Percentiles rank a stretch among this genome's conserved stretches.
Conservation (phyloP, 2,888 invertebrate genomes). For the Eupelmus urozonus region DNA sequence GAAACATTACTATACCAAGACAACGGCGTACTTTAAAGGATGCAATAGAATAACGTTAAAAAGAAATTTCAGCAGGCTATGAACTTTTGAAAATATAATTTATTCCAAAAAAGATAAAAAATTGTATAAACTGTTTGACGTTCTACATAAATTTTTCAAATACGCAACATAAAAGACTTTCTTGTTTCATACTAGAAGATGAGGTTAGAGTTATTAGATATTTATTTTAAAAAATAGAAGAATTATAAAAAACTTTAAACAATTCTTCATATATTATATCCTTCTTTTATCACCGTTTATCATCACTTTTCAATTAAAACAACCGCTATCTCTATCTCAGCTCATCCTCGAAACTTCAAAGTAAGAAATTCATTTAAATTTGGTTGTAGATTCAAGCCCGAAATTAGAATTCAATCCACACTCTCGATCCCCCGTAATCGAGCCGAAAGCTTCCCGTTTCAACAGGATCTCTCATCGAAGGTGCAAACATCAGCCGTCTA, state of each 20-base stretch:
- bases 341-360: slow-evolving; percentile 7
- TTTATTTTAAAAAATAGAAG: too few relatives aligned
- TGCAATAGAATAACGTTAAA: too few relatives aligned
- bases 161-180: too few relatives aligned
- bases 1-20: too few relatives aligned
- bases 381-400: slow-evolving; percentile 14
- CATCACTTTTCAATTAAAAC: slow-evolving; percentile 7
- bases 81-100: too few relatives aligned
- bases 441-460: slow-evolving; percentile 36
- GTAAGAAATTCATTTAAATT: slow-evolving; percentile 15
- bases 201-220: too few relatives aligned
- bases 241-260: background rate
- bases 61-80: too few relatives aligned
- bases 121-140: too few relatives aligned
- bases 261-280: background rate
- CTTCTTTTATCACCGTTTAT: background rate
- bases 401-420: slow-evolving; percentile 56
- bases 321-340: slow-evolving; percentile 8
- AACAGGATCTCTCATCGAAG: slow-evolving; percentile 10
- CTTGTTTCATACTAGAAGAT: too few relatives aligned
- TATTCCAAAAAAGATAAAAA: too few relatives aligned
- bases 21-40: too few relatives aligned
- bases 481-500: slow-evolving; percentile 55
- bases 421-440: slow-evolving; percentile 42
- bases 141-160: too few relatives aligned